Conservation (phyloP, 2,797 vertebrate genomes). For the Psittacula echo region DNA sequence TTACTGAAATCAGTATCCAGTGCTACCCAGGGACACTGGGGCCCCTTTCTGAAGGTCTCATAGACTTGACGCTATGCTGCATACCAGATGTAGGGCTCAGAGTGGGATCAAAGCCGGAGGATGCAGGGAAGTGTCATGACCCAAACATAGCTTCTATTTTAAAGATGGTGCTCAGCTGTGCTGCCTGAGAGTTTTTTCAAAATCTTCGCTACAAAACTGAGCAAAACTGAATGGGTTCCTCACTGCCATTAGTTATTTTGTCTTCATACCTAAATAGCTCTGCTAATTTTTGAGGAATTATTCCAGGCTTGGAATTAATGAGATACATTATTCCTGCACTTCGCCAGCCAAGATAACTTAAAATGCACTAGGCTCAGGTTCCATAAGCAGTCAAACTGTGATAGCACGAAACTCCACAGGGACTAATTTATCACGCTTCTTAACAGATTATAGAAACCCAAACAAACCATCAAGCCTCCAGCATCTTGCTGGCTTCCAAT, state of each 20-base stretch:
- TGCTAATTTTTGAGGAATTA: slow-evolving; percentile 9
- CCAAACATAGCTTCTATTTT: neutral
- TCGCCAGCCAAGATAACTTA: neutral
- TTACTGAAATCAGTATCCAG: neutral
- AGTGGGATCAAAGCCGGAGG: neutral
- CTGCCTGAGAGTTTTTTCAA: neutral
- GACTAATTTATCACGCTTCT: neutral
- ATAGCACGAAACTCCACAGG: neutral
- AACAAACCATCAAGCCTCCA: neutral
- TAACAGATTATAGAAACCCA: neutral
- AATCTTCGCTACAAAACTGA: neutral
- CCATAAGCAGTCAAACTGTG: neutral
- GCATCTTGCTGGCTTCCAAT: neutral
- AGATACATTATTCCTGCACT: neutral
- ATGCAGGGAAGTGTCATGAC: neutral
- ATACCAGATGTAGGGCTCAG: neutral
- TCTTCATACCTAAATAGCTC: neutral
- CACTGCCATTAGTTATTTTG: neutral
- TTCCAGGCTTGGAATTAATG: neutral
- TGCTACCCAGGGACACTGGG: neutral
- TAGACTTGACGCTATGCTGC: neutral
- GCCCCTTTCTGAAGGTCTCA: neutral
- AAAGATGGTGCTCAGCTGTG: neutral
- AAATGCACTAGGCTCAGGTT: neutral
- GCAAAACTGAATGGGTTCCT: neutral